Conservation (phyloP, 2,113 vertebrate genomes). For the Rhadina sibilatrix region DNA sequence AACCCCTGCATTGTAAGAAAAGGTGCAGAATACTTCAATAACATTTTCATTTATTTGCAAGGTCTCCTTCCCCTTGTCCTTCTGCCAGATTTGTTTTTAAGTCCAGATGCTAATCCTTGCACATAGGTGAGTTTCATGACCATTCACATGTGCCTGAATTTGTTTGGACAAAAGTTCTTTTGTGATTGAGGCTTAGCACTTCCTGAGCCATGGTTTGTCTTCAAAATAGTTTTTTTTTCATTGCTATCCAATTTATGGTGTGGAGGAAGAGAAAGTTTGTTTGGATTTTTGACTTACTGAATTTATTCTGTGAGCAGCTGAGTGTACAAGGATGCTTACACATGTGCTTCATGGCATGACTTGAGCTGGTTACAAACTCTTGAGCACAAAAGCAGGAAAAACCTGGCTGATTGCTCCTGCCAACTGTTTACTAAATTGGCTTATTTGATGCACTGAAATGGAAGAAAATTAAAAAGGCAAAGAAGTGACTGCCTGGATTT, state of each 20-base stretch:
- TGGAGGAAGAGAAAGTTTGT: background rate
- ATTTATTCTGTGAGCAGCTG: background rate
- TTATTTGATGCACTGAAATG: background rate
- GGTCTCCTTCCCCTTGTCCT: background rate
- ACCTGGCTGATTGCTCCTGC: background rate
- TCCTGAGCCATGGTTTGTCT: background rate
- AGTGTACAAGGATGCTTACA: background rate
- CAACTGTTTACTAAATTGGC: background rate
- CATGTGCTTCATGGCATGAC: background rate
- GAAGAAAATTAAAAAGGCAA: background rate
- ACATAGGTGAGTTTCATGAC: background rate
- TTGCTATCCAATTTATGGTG: background rate
- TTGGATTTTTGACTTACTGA: conserved; percentile 2
- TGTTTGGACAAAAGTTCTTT: conserved; percentile 15
- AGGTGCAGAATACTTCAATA: background rate
- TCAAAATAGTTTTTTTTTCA: background rate
- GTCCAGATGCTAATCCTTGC: conserved; percentile 24
- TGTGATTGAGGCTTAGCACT: background rate
- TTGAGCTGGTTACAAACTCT: background rate
- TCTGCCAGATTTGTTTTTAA: background rate
- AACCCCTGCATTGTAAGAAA: background rate
- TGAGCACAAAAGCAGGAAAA: background rate
- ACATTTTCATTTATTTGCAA: background rate
- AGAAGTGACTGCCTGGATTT: background rate
- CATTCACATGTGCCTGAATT: background rate